phyloP scores from a whole-genome alignment of 1,140 invertebrate species.

The Ditylenchus dipsaci region DNA sequence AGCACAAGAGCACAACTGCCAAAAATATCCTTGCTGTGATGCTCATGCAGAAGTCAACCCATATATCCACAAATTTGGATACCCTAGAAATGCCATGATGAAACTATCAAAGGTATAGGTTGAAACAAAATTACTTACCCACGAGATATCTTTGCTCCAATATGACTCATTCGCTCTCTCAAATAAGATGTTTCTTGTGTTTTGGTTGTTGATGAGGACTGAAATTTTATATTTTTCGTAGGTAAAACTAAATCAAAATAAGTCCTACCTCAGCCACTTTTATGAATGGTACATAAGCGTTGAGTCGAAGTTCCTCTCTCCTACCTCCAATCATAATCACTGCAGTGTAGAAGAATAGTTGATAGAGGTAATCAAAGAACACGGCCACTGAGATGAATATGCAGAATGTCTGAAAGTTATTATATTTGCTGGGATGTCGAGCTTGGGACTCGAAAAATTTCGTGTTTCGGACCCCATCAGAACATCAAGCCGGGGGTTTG shows the following conservation, averaged over 20 bases:
- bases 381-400: conserved; percentile 52
- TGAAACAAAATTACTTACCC: background rate
- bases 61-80: conserved; percentile 36
- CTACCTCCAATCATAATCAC: conserved; percentile 47
- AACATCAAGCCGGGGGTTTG: no score
- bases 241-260: background rate
- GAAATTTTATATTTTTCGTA: background rate
- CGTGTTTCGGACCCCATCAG: no score
- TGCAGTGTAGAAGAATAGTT: conserved; percentile 54
- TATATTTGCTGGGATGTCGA: no score
- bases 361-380: conserved; percentile 54
- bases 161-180: background rate
- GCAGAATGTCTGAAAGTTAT: conserved; percentile 38
- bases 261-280: conserved; percentile 7
- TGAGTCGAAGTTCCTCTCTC: conserved; percentile 38
- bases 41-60: conserved; percentile 51
- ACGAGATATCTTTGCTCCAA: background rate
- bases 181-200: background rate
- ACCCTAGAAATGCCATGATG: background rate
- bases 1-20: conserved; percentile 35
- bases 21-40: conserved; percentile 33
- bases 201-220: background rate
- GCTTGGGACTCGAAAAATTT: no score
- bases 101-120: no score
- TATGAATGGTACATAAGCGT: conserved; percentile 48